Base-by-base conservation (phyloP, 2,113 vertebrate genomes). In the Solea solea region DNA sequence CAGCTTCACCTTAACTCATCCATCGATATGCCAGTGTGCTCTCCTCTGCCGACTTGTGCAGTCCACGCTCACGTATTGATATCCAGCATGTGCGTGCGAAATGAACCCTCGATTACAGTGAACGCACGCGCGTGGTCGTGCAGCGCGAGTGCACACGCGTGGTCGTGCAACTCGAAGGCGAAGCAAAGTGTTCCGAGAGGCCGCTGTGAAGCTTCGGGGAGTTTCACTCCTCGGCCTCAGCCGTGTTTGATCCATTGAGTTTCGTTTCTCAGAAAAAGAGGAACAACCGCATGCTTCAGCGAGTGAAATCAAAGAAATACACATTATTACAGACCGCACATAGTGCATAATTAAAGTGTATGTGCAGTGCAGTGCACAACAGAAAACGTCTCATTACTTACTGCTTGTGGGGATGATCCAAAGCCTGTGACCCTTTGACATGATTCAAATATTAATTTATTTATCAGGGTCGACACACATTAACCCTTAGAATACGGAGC, bases 1-100 rank as follows among this genome's bases (percentile, higher is more conserved):
- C 84, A 72, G 54, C 64, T 75, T 80, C 70, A 52, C 51, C 77
- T 78, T 87, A 88, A 91, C 83, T 83, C 68, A 3, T 65, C 11
- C 81, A 83, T 91, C 81, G 71, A 84, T 90, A 87, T 64, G 68
- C 46, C 55, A 45, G 16, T 69, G 21, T 67, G 69, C 34, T 60
- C 9, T 78, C 73, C 70, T 66, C 57, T 13, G 13, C 45, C 15
- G 58, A 78, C 45, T 59, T 64, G 58, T 58, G 34, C 64, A 16
- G 65, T 12, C 44, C 59, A 46, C 54, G n/a, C 41, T 45, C 42
- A 51, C 44, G 62, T 52, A 73, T 74, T 80, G 60, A 86, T 61
- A 76, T 86, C 68, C 62, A 79, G 55, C 42, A 41, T 34, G 15
- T 48, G 53, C 52, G n/a, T 45, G 56, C 52, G 57, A 71, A 82